Evolutionary conservation across 2,113 vertebrate genomes (phyloP).

Genomic region (Potamarius usumacintae): DNA sequence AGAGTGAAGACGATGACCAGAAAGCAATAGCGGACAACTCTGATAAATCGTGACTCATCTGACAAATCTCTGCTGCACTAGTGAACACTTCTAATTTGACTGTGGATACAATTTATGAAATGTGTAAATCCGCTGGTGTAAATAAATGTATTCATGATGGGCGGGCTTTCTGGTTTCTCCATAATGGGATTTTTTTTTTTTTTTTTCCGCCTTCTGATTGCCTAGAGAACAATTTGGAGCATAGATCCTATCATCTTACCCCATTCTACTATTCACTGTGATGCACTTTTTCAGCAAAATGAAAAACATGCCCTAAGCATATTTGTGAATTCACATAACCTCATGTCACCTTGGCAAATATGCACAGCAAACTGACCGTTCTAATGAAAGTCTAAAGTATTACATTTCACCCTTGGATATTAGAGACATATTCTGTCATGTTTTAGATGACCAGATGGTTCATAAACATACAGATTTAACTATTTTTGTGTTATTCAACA

Average conservation of each 20-base stretch:
- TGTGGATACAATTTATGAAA: neutral
- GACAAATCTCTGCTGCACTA: neutral
- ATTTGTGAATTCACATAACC: neutral
- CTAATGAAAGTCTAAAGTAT: neutral
- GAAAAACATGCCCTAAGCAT: neutral
- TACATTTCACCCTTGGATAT: neutral
- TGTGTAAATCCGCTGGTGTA: neutral
- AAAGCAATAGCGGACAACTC: slow-evolving; percentile 23
- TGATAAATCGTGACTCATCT: slow-evolving; percentile 53
- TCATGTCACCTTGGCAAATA: neutral
- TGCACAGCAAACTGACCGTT: neutral
- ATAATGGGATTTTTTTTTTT: neutral
- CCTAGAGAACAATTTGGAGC: neutral
- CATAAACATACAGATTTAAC: neutral
- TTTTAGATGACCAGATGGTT: neutral
- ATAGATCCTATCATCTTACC: neutral
- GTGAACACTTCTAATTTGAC: neutral
- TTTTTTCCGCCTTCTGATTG: neutral
- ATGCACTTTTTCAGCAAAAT: neutral
- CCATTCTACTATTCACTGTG: neutral
- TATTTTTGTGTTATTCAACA: too few species aligned
- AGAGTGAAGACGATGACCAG: slow-evolving; percentile 40
- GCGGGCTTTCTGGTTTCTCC: neutral
- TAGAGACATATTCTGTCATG: neutral
- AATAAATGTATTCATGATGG: neutral